phyloP scores from a whole-genome alignment of 2,113 vertebrate species.

The Aleadryas rufinucha region DNA sequence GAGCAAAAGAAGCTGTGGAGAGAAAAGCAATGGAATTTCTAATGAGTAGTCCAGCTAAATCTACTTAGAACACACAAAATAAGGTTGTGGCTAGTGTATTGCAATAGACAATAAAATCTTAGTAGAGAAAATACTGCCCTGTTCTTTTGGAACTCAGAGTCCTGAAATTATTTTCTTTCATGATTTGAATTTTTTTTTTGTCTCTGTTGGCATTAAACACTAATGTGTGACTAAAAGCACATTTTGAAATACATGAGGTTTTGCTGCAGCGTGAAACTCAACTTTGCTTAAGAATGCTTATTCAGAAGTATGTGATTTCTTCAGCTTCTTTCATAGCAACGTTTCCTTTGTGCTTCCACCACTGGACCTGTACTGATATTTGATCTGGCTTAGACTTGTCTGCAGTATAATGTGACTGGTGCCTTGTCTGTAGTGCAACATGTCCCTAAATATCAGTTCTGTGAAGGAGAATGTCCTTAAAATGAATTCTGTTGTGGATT shows the following conservation, averaged over 20 bases:
- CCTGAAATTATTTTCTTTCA: neutral
- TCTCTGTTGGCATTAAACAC: neutral
- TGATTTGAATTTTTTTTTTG: neutral
- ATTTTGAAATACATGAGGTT: neutral
- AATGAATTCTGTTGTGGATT: neutral
- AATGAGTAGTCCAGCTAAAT: neutral
- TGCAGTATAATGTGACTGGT: neutral
- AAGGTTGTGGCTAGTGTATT: neutral
- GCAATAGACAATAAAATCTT: neutral
- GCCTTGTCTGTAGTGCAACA: neutral
- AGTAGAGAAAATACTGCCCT: neutral
- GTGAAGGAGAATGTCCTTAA: neutral
- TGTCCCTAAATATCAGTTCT: neutral
- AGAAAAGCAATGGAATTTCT: neutral
- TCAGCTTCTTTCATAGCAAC: neutral
- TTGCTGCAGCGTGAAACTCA: neutral
- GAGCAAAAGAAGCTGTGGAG: neutral
- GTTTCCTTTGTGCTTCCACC: neutral
- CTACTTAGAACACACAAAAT: neutral
- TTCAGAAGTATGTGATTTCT: neutral
- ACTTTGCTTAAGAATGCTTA: neutral
- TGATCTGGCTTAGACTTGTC: neutral
- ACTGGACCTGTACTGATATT: neutral
- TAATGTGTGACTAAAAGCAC: neutral
- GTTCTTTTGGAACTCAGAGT: neutral